Base-by-base conservation (phyloP, 2,797 vertebrate genomes). In the Lithobates pipiens region DNA sequence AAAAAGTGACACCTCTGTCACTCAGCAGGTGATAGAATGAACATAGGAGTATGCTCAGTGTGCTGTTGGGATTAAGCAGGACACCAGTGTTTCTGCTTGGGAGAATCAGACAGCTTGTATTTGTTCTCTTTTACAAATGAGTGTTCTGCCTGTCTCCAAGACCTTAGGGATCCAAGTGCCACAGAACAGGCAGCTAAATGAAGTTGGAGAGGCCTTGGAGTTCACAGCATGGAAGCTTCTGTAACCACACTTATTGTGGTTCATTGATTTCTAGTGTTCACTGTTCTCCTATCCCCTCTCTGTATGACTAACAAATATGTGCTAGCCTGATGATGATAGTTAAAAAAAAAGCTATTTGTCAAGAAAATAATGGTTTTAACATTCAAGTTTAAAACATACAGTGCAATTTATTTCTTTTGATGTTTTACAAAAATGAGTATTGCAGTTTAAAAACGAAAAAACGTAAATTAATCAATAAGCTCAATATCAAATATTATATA, bases 81-180 rank as follows among this genome's bases (percentile, higher is more conserved):
- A 63, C 50, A 75, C 36, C 72, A 39, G n/a, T 50, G 72, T 75
- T n/a, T 76, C n/a, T 75, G 39, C 25, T 76, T 75, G 57, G 72
- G 25, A 75, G 10, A 32, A 44, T 65, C 27, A 83, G 81, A 50
- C 57, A 76, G 81, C 72, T 75, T 74, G 36, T 74, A 74, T 83
- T 82, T 73, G 70, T 82, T 82, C 34, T 63, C 46, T 29, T 82
- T 82, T 76, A 83, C 72, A 83, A 83, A 83, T 67, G 57, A 83
- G 57, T 68, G 39, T 76, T 75, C 50, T 67, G 39, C 27, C 57
- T 76, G 71, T 68, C 63, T 83, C 54, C 54, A 50, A 75, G 81
- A 83, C 61, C 57, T 83, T 36, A 25, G 81, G 81, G 72, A 83
- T 68, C 72, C 57, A 65, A 76, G 46, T 67, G 71, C 36, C 72